phyloP scores from a whole-genome alignment of 2,113 vertebrate genomes.

The Hippocampus barbouri region DNA sequence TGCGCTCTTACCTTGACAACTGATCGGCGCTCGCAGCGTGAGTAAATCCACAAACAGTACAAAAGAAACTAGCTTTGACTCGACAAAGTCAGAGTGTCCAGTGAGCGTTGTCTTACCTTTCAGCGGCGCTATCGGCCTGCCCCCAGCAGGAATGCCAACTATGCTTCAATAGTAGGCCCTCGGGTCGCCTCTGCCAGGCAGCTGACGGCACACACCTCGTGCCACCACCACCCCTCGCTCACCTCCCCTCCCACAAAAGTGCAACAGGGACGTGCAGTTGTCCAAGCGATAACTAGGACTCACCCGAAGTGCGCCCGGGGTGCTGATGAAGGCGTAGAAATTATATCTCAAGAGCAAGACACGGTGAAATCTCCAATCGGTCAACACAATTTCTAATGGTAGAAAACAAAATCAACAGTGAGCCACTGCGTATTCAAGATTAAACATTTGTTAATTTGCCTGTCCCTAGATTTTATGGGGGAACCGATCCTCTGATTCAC shows the following conservation, averaged over 20 bases:
- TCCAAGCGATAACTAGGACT: neutral
- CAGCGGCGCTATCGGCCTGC: conserved; percentile 54
- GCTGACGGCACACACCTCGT: conserved; percentile 51
- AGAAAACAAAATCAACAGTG: neutral
- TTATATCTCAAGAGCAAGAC: neutral
- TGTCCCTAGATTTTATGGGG: no score
- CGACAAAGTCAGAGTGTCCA: conserved; percentile 21
- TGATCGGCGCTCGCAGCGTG: conserved; percentile 1
- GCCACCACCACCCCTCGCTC: conserved; percentile 27
- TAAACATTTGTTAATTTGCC: neutral
- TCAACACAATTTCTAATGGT: neutral
- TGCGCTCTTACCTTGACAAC: conserved; percentile 46
- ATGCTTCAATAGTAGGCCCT: conserved; percentile 61
- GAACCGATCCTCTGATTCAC: no score
- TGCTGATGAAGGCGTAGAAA: neutral
- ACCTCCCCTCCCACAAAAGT: conserved; percentile 28
- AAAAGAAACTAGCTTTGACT: neutral
- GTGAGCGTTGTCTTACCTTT: conserved; percentile 54
- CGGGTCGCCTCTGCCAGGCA: conserved; percentile 53
- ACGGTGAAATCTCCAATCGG: neutral
- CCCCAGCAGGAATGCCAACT: conserved; percentile 68
- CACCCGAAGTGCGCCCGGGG: neutral
- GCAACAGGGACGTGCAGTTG: conserved; percentile 31
- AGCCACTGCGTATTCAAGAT: neutral
- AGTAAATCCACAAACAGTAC: conserved; percentile 4